A percentile compares a stretch with the other conserved stretches of the same genome.
Evolutionary conservation across 2,888 invertebrate species (phyloP).

Genomic region (Synanthedon formicaeformis): DNA sequence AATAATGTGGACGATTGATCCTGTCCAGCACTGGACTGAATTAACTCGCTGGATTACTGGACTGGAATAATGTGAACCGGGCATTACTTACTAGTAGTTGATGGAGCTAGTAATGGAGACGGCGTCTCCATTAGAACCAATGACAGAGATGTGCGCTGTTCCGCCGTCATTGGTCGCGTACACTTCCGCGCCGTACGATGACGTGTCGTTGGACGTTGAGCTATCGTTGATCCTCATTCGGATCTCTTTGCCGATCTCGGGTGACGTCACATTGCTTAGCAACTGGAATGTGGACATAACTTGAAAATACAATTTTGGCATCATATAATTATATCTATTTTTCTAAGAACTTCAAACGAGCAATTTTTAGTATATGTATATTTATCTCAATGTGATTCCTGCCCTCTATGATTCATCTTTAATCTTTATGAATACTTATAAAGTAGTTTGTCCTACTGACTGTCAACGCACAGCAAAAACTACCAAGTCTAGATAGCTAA

Average conservation of each 20-base stretch:
- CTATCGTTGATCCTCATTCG: conserved; percentile 75
- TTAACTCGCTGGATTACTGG: no score
- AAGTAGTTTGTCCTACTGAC: no score
- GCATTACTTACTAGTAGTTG: conserved; percentile 82
- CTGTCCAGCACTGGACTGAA: no score
- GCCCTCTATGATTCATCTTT: no score
- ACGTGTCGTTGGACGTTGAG: conserved; percentile 72
- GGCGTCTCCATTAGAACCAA: conserved; percentile 90
- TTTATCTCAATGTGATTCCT: neutral
- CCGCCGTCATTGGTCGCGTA: conserved; percentile 76
- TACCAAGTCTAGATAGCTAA: no score
- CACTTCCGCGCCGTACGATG: conserved; percentile 76
- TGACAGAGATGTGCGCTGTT: conserved; percentile 89
- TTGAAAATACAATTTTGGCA: neutral
- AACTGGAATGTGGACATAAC: conserved; percentile 49
- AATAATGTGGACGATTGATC: no score
- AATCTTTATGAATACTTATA: no score
- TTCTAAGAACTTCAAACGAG: neutral
- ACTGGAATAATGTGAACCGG: no score
- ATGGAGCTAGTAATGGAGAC: conserved; percentile 93
- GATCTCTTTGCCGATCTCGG: conserved; percentile 69
- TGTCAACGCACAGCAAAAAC: no score
- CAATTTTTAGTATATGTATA: neutral
- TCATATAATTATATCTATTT: no score
- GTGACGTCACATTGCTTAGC: conserved; percentile 71